Evolutionary conservation across 2,797 vertebrate species (phyloP).

Genomic region (Bovichtus variegatus): DNA sequence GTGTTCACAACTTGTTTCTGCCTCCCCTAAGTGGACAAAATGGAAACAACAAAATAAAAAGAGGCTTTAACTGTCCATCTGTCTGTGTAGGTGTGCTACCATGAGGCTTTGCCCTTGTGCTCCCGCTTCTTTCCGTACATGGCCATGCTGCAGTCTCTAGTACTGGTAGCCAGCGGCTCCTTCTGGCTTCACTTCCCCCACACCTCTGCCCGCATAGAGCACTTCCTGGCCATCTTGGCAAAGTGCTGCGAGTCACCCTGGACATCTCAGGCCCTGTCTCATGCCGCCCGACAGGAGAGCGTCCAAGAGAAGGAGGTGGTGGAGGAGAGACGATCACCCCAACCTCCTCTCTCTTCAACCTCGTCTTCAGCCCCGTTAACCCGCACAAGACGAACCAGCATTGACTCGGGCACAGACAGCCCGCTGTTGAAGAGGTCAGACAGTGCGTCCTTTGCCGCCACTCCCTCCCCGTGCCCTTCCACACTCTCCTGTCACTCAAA

Average conservation of each 20-base stretch:
- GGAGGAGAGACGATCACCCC: conserved; percentile 13
- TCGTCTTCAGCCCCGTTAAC: conserved; percentile 23
- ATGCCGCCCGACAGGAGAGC: conserved; percentile 82
- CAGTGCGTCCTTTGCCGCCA: conserved; percentile 16
- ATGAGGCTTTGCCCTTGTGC: conserved; percentile 85
- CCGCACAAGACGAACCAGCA: conserved; percentile 55
- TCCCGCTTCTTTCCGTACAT: conserved; percentile 89
- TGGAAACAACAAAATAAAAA: not conserved
- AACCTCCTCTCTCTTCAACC: conserved; percentile 8
- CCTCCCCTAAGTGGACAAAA: not conserved
- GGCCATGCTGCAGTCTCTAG: conserved; percentile 84
- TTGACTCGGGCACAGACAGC: conserved; percentile 77
- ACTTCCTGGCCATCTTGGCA: conserved; percentile 86
- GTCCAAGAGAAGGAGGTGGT: conserved; percentile 41
- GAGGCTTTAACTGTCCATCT: not conserved
- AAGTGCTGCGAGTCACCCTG: conserved; percentile 91
- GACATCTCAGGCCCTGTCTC: conserved; percentile 87
- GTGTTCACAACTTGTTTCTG: not conserved
- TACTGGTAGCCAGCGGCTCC: conserved; percentile 86
- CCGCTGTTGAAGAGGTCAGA: conserved; percentile 71
- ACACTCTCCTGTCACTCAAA: conserved; percentile 66
- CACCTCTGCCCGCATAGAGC: conserved; percentile 88
- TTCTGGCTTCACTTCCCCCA: conserved; percentile 91
- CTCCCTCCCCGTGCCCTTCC: conserved; percentile 78
- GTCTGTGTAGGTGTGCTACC: conserved; percentile 84